Evolutionary conservation across 2,797 vertebrate genomes (phyloP).

Genomic region (Dendrocincla fuliginosa): DNA sequence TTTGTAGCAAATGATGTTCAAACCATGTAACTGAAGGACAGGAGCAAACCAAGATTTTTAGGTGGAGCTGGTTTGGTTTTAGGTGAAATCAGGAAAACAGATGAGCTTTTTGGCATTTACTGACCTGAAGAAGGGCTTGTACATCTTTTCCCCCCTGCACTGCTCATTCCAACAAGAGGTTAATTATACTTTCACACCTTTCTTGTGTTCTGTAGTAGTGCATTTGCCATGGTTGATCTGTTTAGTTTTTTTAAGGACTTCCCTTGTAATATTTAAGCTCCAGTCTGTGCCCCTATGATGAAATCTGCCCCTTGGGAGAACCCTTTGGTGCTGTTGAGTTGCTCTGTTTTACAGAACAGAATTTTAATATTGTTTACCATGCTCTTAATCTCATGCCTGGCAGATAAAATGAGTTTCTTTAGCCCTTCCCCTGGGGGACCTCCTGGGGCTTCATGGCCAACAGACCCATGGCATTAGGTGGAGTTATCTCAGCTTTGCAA

Average conservation of each 20-base stretch:
- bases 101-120: not conserved
- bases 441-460: not conserved
- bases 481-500: constrained; percentile 41
- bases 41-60: not conserved
- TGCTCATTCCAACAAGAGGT: not conserved
- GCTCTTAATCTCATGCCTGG: constrained; percentile 1
- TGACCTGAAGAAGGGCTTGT: not conserved
- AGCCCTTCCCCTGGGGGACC: not conserved
- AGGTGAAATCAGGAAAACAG: not conserved
- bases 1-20: not conserved
- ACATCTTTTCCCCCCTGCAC: not conserved
- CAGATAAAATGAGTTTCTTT: constrained; percentile 8
- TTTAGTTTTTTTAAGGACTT: not conserved
- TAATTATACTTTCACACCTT: not conserved
- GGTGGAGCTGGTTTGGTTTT: not conserved
- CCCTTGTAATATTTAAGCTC: not conserved
- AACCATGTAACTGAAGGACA: not conserved
- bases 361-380: constrained; percentile 10
- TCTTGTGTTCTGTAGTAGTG: not conserved
- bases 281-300: not conserved
- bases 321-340: not conserved
- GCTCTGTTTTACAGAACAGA: not conserved
- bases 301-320: not conserved
- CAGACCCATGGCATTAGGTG: not conserved
- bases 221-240: not conserved